Conservation (phyloP, 2,888 invertebrate species). For the Patella ulyssiponensis region DNA sequence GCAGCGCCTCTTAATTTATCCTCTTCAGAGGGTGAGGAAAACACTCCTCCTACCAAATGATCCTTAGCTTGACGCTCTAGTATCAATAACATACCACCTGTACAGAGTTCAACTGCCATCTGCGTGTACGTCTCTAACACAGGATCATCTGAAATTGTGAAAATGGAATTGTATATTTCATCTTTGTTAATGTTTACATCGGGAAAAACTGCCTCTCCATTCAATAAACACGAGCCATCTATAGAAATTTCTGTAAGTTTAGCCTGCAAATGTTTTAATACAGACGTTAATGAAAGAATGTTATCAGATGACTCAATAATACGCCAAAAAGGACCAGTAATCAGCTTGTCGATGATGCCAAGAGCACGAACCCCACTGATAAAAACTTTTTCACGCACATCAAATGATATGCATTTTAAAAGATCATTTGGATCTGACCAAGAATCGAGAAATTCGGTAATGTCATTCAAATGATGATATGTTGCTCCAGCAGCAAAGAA, state of each 20-base stretch:
- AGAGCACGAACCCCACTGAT: too few relatives aligned
- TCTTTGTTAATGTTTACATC: background rate
- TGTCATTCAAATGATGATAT: background rate
- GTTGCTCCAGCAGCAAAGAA: background rate
- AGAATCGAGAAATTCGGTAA: background rate
- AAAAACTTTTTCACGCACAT: too few relatives aligned
- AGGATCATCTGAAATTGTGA: background rate
- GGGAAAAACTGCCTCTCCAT: background rate
- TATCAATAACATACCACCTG: slow-evolving; percentile 2
- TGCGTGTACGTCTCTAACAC: too few relatives aligned
- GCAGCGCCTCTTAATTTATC: background rate
- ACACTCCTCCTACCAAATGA: background rate
- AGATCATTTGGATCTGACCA: background rate
- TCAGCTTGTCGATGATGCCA: too few relatives aligned
- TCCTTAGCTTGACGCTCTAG: background rate
- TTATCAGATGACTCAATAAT: background rate
- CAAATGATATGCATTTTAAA: background rate
- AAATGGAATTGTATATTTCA: background rate
- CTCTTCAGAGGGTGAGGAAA: too few relatives aligned
- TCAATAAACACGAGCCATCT: background rate
- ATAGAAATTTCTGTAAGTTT: background rate
- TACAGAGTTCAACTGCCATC: background rate
- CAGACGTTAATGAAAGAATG: too few relatives aligned
- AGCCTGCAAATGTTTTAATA: too few relatives aligned
- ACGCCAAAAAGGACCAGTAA: background rate